Conservation (phyloP, 2,113 vertebrate genomes). For the Elephas maximus region DNA sequence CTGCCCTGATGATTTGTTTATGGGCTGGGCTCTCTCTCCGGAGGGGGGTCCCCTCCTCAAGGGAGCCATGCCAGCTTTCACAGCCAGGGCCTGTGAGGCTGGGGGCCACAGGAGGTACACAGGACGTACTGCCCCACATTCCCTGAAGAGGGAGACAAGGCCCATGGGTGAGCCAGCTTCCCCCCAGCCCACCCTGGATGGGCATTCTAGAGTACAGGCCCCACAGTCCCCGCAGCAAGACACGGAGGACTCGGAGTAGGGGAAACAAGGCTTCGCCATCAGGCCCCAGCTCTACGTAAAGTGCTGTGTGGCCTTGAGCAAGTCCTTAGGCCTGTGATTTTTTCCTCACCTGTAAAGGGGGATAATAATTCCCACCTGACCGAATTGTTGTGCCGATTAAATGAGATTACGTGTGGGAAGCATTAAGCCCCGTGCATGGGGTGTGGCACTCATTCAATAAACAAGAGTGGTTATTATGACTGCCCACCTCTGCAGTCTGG, state of each 20-base stretch:
- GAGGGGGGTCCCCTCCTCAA: not conserved
- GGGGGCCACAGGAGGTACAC: not conserved
- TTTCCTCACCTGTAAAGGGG: not conserved
- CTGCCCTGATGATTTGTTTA: conserved; percentile 30
- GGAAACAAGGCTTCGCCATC: not conserved
- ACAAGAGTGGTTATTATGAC: not conserved
- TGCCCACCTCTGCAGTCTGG: not conserved
- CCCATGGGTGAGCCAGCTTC: not conserved
- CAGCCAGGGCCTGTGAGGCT: not conserved
- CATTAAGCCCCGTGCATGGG: not conserved
- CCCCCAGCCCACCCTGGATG: not conserved
- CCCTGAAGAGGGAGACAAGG: not conserved
- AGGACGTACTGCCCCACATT: not conserved
- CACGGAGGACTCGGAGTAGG: not conserved
- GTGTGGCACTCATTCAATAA: not conserved
- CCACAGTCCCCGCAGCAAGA: not conserved
- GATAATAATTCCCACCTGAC: not conserved
- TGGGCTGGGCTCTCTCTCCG: not conserved
- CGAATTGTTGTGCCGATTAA: not conserved
- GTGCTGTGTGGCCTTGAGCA: not conserved
- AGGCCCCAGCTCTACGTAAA: not conserved
- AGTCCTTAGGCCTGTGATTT: not conserved
- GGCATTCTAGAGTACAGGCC: not conserved
- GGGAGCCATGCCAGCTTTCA: not conserved
- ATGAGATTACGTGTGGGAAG: not conserved